Percentiles rank a stretch among this genome's conserved stretches.
These are phyloP conservation scores for Lordiphosa andalusiaca DNA, from an alignment of 2,888 invertebrate genomes.

Conservation along the genomic window DNA sequence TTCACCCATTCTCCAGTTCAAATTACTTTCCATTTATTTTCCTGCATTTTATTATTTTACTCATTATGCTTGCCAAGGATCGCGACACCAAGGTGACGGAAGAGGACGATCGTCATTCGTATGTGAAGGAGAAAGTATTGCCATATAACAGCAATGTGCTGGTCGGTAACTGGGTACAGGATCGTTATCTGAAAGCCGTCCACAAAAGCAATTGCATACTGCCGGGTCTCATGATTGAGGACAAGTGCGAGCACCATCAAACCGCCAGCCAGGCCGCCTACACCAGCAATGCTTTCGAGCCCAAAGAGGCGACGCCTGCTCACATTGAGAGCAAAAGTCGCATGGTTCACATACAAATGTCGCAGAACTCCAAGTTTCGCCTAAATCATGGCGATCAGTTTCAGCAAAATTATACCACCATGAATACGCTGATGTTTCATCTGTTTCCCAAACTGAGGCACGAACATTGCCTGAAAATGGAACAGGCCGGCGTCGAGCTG, in stretches of 20 bases:
- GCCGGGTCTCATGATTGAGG: conserved; percentile 14
- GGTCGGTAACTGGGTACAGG: conserved; percentile 35
- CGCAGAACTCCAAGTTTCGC: conserved; percentile 9
- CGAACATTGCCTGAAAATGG: conserved; percentile 4
- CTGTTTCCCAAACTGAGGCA: conserved; percentile 26
- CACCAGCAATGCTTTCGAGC: background rate
- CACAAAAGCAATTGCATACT: conserved; percentile 3
- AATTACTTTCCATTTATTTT: too few relatives aligned
- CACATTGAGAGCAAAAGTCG: conserved; percentile 1
- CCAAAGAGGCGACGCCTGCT: background rate
- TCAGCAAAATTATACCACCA: conserved; percentile 28
- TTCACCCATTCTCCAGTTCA: too few relatives aligned
- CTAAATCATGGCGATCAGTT: conserved; percentile 29
- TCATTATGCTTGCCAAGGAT: conserved; percentile 1
- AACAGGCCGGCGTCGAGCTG: conserved; percentile 1
- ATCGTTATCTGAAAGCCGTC: background rate
- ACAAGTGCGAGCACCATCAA: conserved; percentile 9
- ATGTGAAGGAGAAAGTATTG: conserved; percentile 24
- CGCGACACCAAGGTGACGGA: conserved; percentile 1
- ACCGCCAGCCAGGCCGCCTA: conserved; percentile 9
- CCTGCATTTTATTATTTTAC: background rate
- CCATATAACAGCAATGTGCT: conserved; percentile 36
- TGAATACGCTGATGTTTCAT: conserved; percentile 34
- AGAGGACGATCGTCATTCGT: conserved; percentile 30
- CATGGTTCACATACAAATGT: conserved; percentile 6